Conservation (phyloP, 2,797 vertebrate species). For the Uromys caudimaculatus region DNA sequence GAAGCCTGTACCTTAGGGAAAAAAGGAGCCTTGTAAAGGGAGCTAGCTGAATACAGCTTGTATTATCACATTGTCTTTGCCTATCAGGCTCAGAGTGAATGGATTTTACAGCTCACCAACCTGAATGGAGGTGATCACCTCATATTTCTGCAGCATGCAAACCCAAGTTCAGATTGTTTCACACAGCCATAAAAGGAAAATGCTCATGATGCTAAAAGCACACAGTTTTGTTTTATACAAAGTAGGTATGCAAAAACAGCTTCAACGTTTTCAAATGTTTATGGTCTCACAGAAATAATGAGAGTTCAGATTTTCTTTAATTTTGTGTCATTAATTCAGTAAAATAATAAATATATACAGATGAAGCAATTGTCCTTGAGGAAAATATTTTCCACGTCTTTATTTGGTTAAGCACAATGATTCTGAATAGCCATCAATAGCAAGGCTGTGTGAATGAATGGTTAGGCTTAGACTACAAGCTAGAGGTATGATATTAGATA, state of each 20-base stretch:
- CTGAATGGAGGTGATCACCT: background rate
- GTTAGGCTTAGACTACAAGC: slow-evolving; percentile 32
- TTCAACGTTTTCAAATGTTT: background rate
- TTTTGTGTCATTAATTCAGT: background rate
- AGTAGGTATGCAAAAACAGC: background rate
- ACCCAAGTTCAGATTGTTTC: background rate
- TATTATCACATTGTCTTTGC: background rate
- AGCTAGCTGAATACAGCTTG: background rate
- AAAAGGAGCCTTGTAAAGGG: background rate
- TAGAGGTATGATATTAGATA: background rate
- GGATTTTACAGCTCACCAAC: slow-evolving; percentile 55
- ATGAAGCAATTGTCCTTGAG: background rate
- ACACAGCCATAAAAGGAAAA: background rate
- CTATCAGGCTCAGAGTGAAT: background rate
- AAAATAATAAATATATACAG: slow-evolving; percentile 18
- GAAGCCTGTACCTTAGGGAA: background rate
- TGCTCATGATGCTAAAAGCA: background rate
- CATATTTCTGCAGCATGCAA: background rate
- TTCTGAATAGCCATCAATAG: background rate
- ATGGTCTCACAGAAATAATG: background rate
- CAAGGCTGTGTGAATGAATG: background rate
- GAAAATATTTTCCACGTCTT: background rate
- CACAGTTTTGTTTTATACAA: background rate
- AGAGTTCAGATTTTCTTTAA: background rate
- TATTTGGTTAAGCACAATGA: slow-evolving; percentile 5